Evolutionary conservation across 2,888 invertebrate species (phyloP).

Genomic region (Drosophila borealis): DNA sequence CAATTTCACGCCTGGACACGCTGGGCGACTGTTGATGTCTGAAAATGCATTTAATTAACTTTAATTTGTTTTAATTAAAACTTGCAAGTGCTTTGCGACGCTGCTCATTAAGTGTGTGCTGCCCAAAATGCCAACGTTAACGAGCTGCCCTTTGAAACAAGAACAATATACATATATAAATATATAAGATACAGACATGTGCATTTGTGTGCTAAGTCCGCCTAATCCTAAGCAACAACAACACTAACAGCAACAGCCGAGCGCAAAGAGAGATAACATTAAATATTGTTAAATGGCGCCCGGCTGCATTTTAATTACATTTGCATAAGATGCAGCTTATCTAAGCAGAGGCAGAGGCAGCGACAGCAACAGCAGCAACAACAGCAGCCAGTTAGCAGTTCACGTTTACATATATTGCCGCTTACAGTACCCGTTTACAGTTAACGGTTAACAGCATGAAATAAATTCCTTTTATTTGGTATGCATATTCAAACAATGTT

Average conservation of each 20-base stretch:
- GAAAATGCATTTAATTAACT: conserved; percentile 70
- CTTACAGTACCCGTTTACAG: conserved; percentile 8
- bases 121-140: conserved; percentile 36
- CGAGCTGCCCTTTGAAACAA: conserved; percentile 20
- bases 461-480: not conserved
- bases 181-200: conserved; percentile 4
- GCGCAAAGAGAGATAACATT: conserved; percentile 53
- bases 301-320: conserved; percentile 75
- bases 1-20: conserved; percentile 52
- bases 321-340: conserved; percentile 77
- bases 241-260: not conserved
- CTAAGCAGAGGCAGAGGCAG: conserved; percentile 37
- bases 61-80: conserved; percentile 74
- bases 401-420: not conserved
- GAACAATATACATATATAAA: conserved; percentile 6
- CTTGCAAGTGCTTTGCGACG: conserved; percentile 44
- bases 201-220: conserved; percentile 22
- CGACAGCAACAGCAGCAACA: not conserved
- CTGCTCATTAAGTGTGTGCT: conserved; percentile 47
- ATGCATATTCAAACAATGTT: conserved; percentile 9
- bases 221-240: conserved; percentile 43
- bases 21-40: conserved; percentile 20
- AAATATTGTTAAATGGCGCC: conserved; percentile 73
- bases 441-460: conserved; percentile 2
- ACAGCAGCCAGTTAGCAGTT: conserved; percentile 8